phyloP scores from a whole-genome alignment of 2,888 invertebrate species.

The Cheilosia variabilis region DNA sequence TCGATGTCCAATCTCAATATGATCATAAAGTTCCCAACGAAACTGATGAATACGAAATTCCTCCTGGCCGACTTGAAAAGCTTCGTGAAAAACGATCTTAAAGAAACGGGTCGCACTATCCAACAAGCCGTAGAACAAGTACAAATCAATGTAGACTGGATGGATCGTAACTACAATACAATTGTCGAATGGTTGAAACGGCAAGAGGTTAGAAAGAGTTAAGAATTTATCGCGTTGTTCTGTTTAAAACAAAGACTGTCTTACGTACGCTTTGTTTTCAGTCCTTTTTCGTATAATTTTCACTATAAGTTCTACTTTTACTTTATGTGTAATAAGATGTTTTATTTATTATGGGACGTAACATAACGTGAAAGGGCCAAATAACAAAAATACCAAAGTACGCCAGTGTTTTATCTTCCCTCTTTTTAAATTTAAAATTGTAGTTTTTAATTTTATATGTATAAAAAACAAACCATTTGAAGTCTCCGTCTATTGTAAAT shows the following conservation, averaged over 20 bases:
- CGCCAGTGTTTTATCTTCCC: conserved; percentile 32
- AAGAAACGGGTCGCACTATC: conserved; percentile 89
- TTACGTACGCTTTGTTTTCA: conserved; percentile 56
- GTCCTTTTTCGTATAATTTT: conserved; percentile 25
- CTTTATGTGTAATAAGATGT: conserved; percentile 22
- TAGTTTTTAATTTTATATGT: conserved; percentile 41
- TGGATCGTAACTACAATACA: conserved; percentile 89
- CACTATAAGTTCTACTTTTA: conserved; percentile 13
- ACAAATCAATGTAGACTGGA: conserved; percentile 93
- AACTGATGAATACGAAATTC: conserved; percentile 89
- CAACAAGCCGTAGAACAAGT: conserved; percentile 92
- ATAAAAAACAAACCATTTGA: conserved; percentile 4
- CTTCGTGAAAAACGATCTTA: conserved; percentile 87
- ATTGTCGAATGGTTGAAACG: conserved; percentile 89
- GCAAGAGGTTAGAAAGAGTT: conserved; percentile 69
- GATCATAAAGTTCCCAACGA: conserved; percentile 89
- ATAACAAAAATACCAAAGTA: conserved; percentile 50
- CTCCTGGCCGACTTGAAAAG: conserved; percentile 90
- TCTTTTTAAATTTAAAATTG: conserved; percentile 45
- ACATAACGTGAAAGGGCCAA: conserved; percentile 42
- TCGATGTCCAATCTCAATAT: conserved; percentile 88
- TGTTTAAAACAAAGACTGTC: conserved; percentile 67
- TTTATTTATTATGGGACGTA: conserved; percentile 20
- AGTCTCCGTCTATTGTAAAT: conserved; percentile 64
- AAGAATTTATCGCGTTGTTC: conserved; percentile 25